These are phyloP conservation scores for Cyclargus thomasi DNA, from an alignment of 1,140 invertebrate genomes.

Conservation along the genomic window DNA sequence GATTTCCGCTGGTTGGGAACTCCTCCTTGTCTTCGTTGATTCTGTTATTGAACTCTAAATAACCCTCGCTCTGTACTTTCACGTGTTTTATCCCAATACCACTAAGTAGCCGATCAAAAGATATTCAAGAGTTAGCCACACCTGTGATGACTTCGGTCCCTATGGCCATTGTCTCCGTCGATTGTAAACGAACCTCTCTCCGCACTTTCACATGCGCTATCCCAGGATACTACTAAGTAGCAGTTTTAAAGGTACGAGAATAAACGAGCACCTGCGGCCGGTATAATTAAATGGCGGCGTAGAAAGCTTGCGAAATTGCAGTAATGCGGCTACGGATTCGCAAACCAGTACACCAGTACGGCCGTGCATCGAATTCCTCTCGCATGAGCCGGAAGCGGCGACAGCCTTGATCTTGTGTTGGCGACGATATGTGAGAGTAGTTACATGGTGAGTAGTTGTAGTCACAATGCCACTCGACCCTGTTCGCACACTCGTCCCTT, in stretches of 20 bases:
- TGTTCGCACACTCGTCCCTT: conserved; percentile 64
- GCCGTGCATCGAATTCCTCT: conserved; percentile 47
- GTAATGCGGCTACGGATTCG: conserved; percentile 46
- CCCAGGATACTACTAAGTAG: conserved; percentile 40
- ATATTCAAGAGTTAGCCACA: conserved; percentile 21
- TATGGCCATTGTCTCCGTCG: too few relatives aligned
- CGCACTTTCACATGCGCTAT: conserved; percentile 59
- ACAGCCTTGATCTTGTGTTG: conserved; percentile 56
- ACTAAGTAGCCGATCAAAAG: conserved; percentile 17
- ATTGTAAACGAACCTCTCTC: conserved; percentile 49
- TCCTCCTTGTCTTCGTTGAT: too few relatives aligned
- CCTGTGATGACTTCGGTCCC: too few relatives aligned
- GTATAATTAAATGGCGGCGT: conserved; percentile 38
- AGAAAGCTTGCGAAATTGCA: conserved; percentile 46
- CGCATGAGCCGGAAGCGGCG: conserved; percentile 55
- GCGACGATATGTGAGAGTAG: conserved; percentile 35
- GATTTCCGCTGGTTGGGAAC: too few relatives aligned
- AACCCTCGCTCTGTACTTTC: conserved; percentile 56
- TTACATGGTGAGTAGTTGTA: conserved; percentile 42
- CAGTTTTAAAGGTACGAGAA: conserved; percentile 16
- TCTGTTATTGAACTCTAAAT: too few relatives aligned
- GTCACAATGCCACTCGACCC: conserved; percentile 62
- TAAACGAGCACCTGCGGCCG: conserved; percentile 21
- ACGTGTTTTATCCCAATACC: conserved; percentile 48
- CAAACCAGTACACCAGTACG: conserved; percentile 35